Percentiles rank a stretch among this genome's conserved stretches.
phyloP scores from a whole-genome alignment of 2,888 invertebrate genomes.

The Dexiosoma caninum region DNA sequence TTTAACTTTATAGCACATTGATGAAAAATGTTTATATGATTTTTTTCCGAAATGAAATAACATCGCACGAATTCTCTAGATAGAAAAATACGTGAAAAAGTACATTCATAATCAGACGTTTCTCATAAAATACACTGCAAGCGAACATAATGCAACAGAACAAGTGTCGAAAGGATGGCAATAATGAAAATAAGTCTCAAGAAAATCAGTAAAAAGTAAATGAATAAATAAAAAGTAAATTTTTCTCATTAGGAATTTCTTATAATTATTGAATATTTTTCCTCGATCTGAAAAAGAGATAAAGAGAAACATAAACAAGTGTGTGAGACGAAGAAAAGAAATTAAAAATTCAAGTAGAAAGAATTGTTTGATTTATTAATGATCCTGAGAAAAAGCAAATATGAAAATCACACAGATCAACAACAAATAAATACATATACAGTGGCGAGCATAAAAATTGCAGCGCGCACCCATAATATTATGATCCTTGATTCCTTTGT shows the following conservation, averaged over 20 bases:
- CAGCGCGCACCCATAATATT: too few relatives aligned
- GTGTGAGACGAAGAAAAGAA: slow-evolving; percentile 19
- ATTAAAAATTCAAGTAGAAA: slow-evolving; percentile 35
- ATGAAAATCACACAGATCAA: slow-evolving; percentile 56
- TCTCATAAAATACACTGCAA: too few relatives aligned
- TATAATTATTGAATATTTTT: slow-evolving; percentile 53
- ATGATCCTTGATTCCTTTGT: too few relatives aligned
- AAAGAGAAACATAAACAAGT: slow-evolving; percentile 3
- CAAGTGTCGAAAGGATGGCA: background rate
- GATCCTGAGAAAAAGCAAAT: slow-evolving; percentile 61
- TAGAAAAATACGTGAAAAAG: too few relatives aligned
- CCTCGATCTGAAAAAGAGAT: slow-evolving; percentile 41
- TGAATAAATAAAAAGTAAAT: background rate
- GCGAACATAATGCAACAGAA: background rate
- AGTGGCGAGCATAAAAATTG: too few relatives aligned
- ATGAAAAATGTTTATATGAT: too few relatives aligned
- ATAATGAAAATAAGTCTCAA: slow-evolving; percentile 6
- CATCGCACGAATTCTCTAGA: too few relatives aligned
- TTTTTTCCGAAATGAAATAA: too few relatives aligned
- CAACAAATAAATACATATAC: background rate
- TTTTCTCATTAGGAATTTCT: slow-evolving; percentile 22
- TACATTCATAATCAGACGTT: too few relatives aligned
- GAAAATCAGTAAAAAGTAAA: too few relatives aligned
- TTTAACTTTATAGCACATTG: too few relatives aligned
- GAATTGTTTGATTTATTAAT: slow-evolving; percentile 59